These are phyloP conservation scores for Sorex fumeus DNA, from an alignment of 2,113 vertebrate species.

Conservation along the genomic window DNA sequence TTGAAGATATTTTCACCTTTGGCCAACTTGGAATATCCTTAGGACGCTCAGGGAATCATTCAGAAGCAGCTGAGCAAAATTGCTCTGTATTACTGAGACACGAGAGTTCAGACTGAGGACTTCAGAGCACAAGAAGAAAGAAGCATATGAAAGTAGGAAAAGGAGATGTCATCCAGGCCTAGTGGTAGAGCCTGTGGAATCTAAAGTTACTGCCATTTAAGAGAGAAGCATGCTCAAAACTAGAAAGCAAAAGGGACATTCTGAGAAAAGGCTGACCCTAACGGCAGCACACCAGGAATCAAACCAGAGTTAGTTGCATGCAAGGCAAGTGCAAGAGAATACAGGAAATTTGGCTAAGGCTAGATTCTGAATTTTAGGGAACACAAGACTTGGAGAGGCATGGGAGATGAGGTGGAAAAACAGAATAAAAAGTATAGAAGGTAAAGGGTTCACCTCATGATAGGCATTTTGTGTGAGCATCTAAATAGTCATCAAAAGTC, in stretches of 20 bases:
- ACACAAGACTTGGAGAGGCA: neutral
- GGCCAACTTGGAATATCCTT: no score
- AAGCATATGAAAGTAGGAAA: conserved; percentile 24
- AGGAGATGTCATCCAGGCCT: neutral
- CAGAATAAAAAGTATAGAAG: neutral
- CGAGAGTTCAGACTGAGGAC: neutral
- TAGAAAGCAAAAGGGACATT: conserved; percentile 4
- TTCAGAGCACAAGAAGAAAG: neutral
- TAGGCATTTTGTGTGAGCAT: conserved; percentile 40
- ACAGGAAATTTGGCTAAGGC: neutral
- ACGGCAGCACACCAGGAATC: no score
- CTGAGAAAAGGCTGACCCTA: neutral
- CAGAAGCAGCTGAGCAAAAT: no score
- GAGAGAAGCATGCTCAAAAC: neutral
- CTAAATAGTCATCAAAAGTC: neutral
- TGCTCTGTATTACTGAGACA: neutral
- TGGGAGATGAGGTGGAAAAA: neutral
- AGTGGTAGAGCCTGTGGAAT: neutral
- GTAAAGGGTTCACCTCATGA: conserved; percentile 3
- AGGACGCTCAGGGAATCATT: no score
- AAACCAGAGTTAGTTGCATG: no score
- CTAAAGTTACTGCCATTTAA: neutral
- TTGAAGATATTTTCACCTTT: no score
- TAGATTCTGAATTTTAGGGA: conserved; percentile 20
- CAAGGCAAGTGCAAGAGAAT: neutral